A percentile compares a stretch with the other conserved stretches of the same genome.
These are phyloP conservation scores for Cyprinodon diabolis DNA, from an alignment of 2,797 vertebrate species.

Conservation along the genomic window DNA sequence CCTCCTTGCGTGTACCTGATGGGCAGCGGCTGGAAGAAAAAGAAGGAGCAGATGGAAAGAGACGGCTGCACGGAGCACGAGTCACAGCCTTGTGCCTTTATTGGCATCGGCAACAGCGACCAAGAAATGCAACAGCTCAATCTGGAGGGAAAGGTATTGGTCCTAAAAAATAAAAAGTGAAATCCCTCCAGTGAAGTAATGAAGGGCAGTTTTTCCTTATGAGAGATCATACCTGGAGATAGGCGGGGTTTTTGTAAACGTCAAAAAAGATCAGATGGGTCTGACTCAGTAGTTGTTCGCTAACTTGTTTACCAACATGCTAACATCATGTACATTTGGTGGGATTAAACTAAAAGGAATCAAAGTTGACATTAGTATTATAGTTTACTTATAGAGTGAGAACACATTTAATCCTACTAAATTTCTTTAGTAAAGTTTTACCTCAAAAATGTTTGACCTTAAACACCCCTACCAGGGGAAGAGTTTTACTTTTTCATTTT, in stretches of 20 bases:
- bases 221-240: neutral
- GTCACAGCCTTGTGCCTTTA: constrained; percentile 97
- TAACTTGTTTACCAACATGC: neutral
- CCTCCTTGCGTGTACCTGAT: constrained; percentile 98
- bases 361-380: neutral
- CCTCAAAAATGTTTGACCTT: too few species aligned
- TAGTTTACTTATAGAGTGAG: neutral
- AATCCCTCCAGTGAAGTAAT: neutral
- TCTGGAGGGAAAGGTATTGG: constrained; percentile 95
- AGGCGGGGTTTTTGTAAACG: too few species aligned
- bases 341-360: neutral
- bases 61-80: constrained; percentile 98
- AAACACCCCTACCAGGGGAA: too few species aligned
- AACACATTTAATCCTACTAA: neutral
- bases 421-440: too few species aligned
- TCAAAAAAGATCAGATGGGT: neutral
- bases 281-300: neutral
- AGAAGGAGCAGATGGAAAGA: constrained; percentile 99
- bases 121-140: constrained; percentile 99
- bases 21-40: constrained; percentile 99
- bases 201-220: neutral
- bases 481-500: too few species aligned
- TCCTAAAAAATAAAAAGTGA: neutral
- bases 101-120: constrained; percentile 98
- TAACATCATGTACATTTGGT: neutral